Evolutionary conservation across 1,140 invertebrate species (phyloP).

Genomic region (Cylas formicarius): DNA sequence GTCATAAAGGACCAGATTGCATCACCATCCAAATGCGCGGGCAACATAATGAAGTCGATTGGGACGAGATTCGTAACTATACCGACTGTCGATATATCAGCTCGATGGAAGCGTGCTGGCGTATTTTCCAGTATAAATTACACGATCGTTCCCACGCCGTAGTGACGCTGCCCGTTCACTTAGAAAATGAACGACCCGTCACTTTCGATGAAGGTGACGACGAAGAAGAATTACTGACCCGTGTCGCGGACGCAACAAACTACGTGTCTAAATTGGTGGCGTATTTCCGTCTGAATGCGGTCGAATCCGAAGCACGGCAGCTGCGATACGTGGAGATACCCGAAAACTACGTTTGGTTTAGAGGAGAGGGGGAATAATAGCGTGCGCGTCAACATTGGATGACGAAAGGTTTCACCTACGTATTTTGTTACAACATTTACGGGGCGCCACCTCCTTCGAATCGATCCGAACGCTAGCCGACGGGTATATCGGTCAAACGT

Average conservation of each 20-base stretch:
- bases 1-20: slow-evolving; percentile 3
- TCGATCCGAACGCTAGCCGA: background rate
- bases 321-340: background rate
- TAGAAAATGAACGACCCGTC: background rate
- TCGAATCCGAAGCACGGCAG: background rate
- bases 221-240: background rate
- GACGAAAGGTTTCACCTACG: slow-evolving; percentile 10
- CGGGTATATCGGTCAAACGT: too few relatives aligned
- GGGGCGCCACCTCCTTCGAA: slow-evolving; percentile 8
- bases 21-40: too few relatives aligned
- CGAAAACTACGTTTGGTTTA: too few relatives aligned
- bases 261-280: slow-evolving; percentile 2
- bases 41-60: too few relatives aligned
- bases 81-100: slow-evolving; percentile 13
- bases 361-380: too few relatives aligned
- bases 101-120: slow-evolving; percentile 10
- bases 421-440: slow-evolving; percentile 1
- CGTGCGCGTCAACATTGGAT: too few relatives aligned
- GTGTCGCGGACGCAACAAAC: background rate
- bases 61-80: slow-evolving; percentile 11
- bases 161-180: slow-evolving; percentile 1
- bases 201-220: background rate
- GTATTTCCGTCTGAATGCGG: slow-evolving; percentile 14
- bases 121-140: slow-evolving; percentile 10
- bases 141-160: slow-evolving; percentile 11